Base-by-base conservation (phyloP, 2,113 vertebrate genomes). In the Rhynchomys soricoides region DNA sequence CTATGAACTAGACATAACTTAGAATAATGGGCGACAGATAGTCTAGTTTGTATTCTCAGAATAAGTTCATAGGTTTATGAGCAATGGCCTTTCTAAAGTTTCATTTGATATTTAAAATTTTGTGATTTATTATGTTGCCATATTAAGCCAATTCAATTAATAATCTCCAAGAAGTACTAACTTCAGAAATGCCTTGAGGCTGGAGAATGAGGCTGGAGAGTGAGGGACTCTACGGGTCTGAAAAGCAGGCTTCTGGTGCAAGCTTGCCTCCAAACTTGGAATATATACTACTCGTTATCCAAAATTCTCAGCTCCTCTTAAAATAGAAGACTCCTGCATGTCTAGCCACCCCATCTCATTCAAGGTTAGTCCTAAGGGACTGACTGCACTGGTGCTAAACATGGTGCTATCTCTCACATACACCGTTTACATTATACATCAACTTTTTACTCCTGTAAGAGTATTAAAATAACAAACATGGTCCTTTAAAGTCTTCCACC, bases 401-500 rank as follows among this genome's bases (percentile, higher is more conserved):
- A 86, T 0, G 24, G 13, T 94, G 70, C 11, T 94, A 90, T 92
- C 93, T 97, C 82, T 81, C 48, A 85, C 43, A 50, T 0, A 94
- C 29, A 96, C 55, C 40, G 50, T 90, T 71, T 71, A 75, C 59
- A 96, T 94, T 93, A 96, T 57, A 74, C 75, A 94, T 97, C 86
- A 93, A 48, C 90, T 85, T 97, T 98, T 90, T 17, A 88, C 15
- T 98, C 97, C 81, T 0, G 0, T 96, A 96, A 95, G 57, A 93
- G 94, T 97, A 97, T 96, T 96, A 98, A 93, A 98, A 97, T 87
- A 95, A 97, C 92, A 97, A 96, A 97, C 98, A 90, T 86, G 95
- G 94, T 96, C 97, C 97, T 98, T 97, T 98, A 98, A 74, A 94
- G 98, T 96, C 91, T 92, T 98, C 98, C 91, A 96, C 88, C 96